Percentiles rank a stretch among this genome's conserved stretches.
Evolutionary conservation across 2,888 invertebrate species (phyloP).

Genomic region (Mesopsocus fuscifrons): DNA sequence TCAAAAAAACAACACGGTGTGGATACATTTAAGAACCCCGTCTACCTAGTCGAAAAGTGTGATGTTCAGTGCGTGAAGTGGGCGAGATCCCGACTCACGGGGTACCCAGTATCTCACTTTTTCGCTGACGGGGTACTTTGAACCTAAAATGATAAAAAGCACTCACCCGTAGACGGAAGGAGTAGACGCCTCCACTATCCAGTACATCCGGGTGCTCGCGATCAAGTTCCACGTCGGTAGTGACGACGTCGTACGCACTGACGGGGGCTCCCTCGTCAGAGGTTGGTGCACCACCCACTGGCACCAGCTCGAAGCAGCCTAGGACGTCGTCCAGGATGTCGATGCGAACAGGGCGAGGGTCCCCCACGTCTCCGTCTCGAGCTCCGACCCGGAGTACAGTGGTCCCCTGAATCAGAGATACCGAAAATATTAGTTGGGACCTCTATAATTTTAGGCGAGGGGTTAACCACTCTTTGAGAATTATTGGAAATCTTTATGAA

Average conservation of each 20-base stretch:
- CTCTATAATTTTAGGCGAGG: too few relatives aligned
- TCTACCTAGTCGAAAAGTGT: too few relatives aligned
- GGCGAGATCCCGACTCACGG: too few relatives aligned
- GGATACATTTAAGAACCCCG: not conserved
- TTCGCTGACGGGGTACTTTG: too few relatives aligned
- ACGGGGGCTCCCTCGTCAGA: conserved; percentile 31
- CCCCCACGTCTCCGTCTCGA: conserved; percentile 63
- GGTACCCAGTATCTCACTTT: too few relatives aligned
- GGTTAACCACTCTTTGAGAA: too few relatives aligned
- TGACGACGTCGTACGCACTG: conserved; percentile 26
- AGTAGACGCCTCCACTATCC: conserved; percentile 61
- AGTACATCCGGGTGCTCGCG: conserved; percentile 53
- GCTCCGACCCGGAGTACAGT: conserved; percentile 52
- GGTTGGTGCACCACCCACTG: conserved; percentile 27
- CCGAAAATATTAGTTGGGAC: too few relatives aligned
- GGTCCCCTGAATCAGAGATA: conserved; percentile 29
- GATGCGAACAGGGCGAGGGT: conserved; percentile 43
- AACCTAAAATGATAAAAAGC: not conserved
- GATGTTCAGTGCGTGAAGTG: too few relatives aligned
- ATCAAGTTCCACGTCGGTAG: conserved; percentile 46
- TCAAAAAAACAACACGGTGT: not conserved
- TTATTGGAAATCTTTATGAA: too few relatives aligned
- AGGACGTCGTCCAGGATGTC: conserved; percentile 47
- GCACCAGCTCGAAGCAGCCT: conserved; percentile 43
- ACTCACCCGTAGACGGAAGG: conserved; percentile 39